Conservation (phyloP, 53 echinoderm and acorn worm genomes). For the Echinarachnius parma region DNA sequence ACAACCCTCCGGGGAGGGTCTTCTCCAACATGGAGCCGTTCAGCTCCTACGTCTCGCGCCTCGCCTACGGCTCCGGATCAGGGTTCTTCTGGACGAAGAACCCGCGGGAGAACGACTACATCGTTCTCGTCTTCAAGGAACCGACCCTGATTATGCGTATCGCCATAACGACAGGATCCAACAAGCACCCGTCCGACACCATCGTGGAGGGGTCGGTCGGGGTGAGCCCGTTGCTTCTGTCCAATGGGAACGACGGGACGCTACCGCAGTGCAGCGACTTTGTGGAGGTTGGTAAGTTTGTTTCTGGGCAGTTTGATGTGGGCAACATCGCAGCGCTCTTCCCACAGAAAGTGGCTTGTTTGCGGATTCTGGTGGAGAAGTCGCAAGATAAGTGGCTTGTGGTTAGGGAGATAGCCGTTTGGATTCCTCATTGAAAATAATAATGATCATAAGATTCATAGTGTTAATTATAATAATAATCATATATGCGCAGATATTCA, state of each 20-base stretch:
- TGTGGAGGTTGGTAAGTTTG: constrained; percentile 56
- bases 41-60: constrained; percentile 73
- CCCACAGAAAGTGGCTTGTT: too few species aligned
- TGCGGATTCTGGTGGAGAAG: too few species aligned
- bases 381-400: too few species aligned
- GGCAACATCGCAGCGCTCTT: too few species aligned
- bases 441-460: too few species aligned
- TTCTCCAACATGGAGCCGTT: constrained; percentile 82
- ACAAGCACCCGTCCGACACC: constrained; percentile 66
- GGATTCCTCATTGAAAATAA: too few species aligned
- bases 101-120: constrained; percentile 54
- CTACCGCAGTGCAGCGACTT: constrained; percentile 65
- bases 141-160: constrained; percentile 60
- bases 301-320: constrained; percentile 56
- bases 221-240: constrained; percentile 41
- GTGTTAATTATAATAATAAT: too few species aligned
- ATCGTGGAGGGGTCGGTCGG: constrained; percentile 62
- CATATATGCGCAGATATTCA: too few species aligned
- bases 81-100: constrained; percentile 90
- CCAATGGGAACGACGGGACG: not conserved
- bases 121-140: constrained; percentile 68
- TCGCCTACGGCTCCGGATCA: constrained; percentile 73
- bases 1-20: constrained; percentile 79
- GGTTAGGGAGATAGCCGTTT: too few species aligned
- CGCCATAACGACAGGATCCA: constrained; percentile 67